Conservation (phyloP, 2,113 vertebrate genomes). For the Crotalus helleri region DNA sequence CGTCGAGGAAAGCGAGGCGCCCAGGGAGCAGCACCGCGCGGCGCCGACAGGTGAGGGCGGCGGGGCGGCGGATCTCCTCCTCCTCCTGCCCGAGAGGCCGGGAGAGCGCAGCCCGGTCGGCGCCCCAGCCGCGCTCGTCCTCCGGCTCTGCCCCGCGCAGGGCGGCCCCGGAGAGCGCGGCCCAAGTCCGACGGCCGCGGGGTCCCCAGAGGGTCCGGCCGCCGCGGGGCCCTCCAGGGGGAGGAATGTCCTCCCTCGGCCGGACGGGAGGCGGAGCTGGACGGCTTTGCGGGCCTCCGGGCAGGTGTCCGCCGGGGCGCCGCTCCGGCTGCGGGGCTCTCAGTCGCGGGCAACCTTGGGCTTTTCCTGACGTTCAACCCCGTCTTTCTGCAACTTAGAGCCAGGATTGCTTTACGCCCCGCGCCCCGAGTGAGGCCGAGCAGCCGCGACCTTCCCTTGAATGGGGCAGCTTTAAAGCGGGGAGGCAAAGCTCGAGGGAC, state of each 20-base stretch:
- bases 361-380: neutral
- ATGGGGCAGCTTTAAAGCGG: neutral
- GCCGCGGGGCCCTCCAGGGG: no score
- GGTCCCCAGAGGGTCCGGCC: no score
- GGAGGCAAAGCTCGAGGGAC: neutral
- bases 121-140: neutral
- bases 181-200: neutral
- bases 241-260: neutral
- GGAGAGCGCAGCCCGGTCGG: neutral
- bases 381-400: neutral
- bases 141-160: neutral
- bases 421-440: neutral
- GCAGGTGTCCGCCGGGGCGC: neutral
- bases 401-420: neutral
- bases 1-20: neutral
- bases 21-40: neutral
- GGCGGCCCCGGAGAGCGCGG: neutral
- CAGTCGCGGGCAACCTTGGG: neutral
- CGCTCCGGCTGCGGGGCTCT: no score
- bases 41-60: neutral
- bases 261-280: neutral
- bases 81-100: no score
- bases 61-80: neutral
- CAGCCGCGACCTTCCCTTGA: neutral
- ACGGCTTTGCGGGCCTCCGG: neutral